Evolutionary conservation across 2,113 vertebrate species (phyloP).

Genomic region (Neotragus pygmaeus): DNA sequence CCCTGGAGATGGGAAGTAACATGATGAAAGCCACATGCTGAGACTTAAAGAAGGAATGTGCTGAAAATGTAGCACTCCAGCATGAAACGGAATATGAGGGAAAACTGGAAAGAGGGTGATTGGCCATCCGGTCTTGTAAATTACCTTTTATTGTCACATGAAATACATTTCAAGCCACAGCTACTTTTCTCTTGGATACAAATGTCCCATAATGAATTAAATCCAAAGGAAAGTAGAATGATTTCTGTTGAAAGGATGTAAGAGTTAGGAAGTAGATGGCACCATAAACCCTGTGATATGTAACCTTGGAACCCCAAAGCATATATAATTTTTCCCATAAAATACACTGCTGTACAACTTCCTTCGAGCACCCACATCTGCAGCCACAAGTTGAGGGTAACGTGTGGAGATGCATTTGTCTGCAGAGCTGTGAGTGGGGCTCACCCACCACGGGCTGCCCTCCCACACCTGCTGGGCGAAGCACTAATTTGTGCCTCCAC

Average conservation of each 20-base stretch:
- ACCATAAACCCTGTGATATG: neutral
- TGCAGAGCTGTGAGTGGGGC: neutral
- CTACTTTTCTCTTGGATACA: neutral
- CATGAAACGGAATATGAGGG: neutral
- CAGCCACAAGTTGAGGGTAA: neutral
- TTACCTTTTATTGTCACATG: conserved; percentile 27
- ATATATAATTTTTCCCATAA: neutral
- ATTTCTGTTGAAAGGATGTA: neutral
- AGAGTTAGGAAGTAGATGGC: neutral
- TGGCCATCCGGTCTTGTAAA: neutral
- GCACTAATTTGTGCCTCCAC: neutral
- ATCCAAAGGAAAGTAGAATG: neutral
- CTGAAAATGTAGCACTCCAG: neutral
- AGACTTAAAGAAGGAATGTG: neutral
- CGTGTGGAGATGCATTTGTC: rapidly evolving
- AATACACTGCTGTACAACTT: neutral
- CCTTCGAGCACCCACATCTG: neutral
- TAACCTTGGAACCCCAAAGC: neutral
- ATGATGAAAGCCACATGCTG: neutral
- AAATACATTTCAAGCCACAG: neutral
- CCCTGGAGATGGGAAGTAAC: neutral
- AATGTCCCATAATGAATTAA: neutral
- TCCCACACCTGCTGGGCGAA: rapidly evolving
- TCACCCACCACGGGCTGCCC: rapidly evolving
- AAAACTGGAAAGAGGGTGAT: neutral